Evolutionary conservation across 1,140 invertebrate species (phyloP).

Genomic region (Melitaea cinxia): DNA sequence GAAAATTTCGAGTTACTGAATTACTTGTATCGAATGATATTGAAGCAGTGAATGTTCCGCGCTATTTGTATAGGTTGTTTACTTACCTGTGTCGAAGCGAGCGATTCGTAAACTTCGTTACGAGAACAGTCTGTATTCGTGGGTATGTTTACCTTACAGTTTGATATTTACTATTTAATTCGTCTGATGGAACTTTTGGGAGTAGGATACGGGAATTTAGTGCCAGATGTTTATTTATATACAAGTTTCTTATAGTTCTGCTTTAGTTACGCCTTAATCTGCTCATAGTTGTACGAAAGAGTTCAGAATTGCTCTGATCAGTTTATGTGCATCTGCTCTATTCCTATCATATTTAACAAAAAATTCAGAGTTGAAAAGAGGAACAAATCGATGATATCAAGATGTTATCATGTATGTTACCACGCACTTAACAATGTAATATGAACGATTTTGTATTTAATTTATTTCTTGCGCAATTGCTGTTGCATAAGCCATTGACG

Average conservation of each 20-base stretch:
- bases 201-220: background rate
- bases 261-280: background rate
- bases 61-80: background rate
- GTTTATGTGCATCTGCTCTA: too few relatives aligned
- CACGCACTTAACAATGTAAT: too few relatives aligned
- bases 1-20: too few relatives aligned
- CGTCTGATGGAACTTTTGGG: background rate
- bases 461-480: too few relatives aligned
- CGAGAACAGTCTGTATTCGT: background rate
- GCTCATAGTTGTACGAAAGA: too few relatives aligned
- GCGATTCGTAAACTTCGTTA: slow-evolving; percentile 2
- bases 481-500: too few relatives aligned
- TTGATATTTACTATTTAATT: slow-evolving; percentile 5
- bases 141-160: background rate
- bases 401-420: too few relatives aligned
- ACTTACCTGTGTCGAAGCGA: slow-evolving; percentile 2
- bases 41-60: background rate
- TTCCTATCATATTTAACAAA: too few relatives aligned
- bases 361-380: too few relatives aligned
- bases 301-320: too few relatives aligned
- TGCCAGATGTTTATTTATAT: background rate
- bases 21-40: background rate
- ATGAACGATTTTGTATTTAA: too few relatives aligned
- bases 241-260: background rate
- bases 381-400: too few relatives aligned